Evolutionary conservation across 2,888 invertebrate genomes (phyloP).

Genomic region (Lydus trimaculatus): DNA sequence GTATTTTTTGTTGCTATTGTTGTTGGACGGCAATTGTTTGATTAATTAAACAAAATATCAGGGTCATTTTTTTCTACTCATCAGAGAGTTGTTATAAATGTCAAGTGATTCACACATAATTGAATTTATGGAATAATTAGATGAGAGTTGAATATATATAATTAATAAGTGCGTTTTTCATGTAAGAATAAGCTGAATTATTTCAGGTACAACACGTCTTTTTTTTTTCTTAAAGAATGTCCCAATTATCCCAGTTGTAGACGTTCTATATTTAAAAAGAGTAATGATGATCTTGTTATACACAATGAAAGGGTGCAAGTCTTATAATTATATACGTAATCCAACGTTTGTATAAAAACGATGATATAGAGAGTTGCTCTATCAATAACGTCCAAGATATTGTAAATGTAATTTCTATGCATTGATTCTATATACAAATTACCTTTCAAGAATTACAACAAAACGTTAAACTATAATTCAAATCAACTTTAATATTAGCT

Average conservation of each 20-base stretch:
- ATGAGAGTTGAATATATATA: neutral
- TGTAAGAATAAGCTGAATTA: neutral
- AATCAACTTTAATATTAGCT: neutral
- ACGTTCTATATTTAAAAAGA: no score
- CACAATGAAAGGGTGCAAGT: neutral
- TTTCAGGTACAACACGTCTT: no score
- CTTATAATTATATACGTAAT: neutral
- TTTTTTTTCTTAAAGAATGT: no score
- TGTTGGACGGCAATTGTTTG: neutral
- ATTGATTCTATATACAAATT: neutral
- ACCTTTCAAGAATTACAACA: neutral
- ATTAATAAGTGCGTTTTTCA: neutral
- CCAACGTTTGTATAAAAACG: neutral
- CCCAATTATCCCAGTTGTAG: no score
- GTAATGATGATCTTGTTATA: neutral
- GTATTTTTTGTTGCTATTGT: neutral
- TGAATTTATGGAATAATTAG: neutral
- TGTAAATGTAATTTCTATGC: neutral
- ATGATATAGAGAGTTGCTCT: neutral
- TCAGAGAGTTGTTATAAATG: conserved; percentile 11
- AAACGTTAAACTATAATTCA: neutral
- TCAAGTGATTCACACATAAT: conserved; percentile 19
- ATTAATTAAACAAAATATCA: conserved; percentile 14
- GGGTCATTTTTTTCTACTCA: neutral
- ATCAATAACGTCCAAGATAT: conserved; percentile 1